A percentile compares a stretch with the other conserved stretches of the same genome.
phyloP scores from a whole-genome alignment of 1,140 invertebrate genomes.

The Aphaenogaster rudis region DNA sequence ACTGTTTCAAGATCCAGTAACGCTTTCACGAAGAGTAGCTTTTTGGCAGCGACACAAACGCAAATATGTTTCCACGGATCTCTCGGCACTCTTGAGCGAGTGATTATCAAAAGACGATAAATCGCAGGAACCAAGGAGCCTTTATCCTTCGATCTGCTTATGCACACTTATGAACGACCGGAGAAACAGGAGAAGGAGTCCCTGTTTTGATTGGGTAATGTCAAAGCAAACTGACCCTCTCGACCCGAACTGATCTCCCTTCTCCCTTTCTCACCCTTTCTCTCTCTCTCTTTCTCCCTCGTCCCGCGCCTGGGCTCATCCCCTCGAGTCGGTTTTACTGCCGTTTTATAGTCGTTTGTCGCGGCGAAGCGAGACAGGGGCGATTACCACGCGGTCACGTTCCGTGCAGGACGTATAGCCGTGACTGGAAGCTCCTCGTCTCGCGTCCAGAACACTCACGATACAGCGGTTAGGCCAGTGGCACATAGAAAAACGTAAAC shows the following conservation, averaged over 20 bases:
- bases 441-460: constrained; percentile 1
- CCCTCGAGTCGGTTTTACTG: constrained; percentile 68
- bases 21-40: not conserved
- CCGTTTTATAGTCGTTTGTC: constrained; percentile 75
- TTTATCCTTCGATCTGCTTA: constrained; percentile 52
- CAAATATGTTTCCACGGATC: constrained; percentile 28
- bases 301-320: constrained; percentile 27
- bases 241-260: constrained; percentile 56
- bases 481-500: too few species aligned
- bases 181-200: constrained; percentile 41
- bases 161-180: not conserved
- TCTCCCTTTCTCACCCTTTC: not conserved
- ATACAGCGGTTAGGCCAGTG: not conserved
- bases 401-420: constrained; percentile 53
- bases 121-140: constrained; percentile 29
- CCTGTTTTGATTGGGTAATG: constrained; percentile 78
- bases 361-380: constrained; percentile 69
- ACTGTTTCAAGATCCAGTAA: not conserved
- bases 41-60: not conserved
- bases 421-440: constrained; percentile 33
- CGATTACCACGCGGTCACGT: constrained; percentile 77
- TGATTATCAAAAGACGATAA: constrained; percentile 45
- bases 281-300: constrained; percentile 21
- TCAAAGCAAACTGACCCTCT: constrained; percentile 76
- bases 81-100: constrained; percentile 5